Evolutionary conservation across 2,888 invertebrate species (phyloP).

Genomic region (Omphaloscelis lunosa): DNA sequence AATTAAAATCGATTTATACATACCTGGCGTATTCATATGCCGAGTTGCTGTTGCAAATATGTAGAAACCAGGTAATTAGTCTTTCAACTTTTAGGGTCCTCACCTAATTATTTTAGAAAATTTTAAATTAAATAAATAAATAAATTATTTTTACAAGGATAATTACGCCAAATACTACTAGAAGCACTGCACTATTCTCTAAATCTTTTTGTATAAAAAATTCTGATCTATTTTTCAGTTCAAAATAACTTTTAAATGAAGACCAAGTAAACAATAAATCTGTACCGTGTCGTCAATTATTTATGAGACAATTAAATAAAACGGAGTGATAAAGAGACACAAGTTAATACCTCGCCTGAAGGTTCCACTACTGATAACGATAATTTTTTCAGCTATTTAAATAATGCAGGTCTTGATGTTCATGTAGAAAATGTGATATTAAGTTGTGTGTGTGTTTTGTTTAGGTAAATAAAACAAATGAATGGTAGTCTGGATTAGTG

Average conservation of each 20-base stretch:
- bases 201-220: background rate
- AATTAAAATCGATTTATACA: conserved; percentile 5
- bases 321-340: conserved; percentile 36
- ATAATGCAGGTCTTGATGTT: conserved; percentile 47
- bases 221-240: background rate
- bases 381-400: conserved; percentile 48
- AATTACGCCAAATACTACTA: background rate
- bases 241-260: background rate
- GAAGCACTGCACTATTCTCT: conserved; percentile 4
- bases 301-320: conserved; percentile 43
- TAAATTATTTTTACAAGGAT: background rate
- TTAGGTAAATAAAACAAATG: background rate
- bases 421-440: conserved; percentile 7
- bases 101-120: background rate
- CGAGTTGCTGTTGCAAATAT: background rate
- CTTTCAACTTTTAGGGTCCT: background rate
- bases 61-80: background rate
- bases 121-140: background rate
- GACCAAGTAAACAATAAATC: conserved; percentile 4
- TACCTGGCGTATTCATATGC: conserved; percentile 22
- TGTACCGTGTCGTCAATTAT: background rate
- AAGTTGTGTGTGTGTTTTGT: conserved; percentile 8
- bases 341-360: conserved; percentile 38
- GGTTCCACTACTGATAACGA: conserved; percentile 57
- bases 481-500: background rate